These are phyloP conservation scores for Miltochrista miniata DNA, from an alignment of 2,888 invertebrate species.

Conservation along the genomic window DNA sequence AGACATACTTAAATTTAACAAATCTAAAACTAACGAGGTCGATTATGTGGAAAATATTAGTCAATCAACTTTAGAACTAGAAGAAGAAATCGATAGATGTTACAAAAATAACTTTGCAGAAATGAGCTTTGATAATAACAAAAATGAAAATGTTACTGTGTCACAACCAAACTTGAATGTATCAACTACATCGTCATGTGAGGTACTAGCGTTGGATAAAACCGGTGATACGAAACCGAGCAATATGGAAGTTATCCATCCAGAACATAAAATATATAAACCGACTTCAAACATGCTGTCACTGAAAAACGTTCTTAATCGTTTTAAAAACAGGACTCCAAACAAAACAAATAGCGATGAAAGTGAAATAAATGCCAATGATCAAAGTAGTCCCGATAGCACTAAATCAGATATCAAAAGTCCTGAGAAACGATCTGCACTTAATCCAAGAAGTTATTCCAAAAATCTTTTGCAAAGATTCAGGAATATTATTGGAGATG, in stretches of 20 bases:
- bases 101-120: slow-evolving; percentile 77
- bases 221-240: slow-evolving; percentile 67
- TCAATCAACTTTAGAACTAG: slow-evolving; percentile 75
- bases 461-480: slow-evolving; percentile 77
- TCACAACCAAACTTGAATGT: slow-evolving; percentile 76
- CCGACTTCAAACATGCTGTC: slow-evolving; percentile 82
- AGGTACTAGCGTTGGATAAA: slow-evolving; percentile 73
- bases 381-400: slow-evolving; percentile 65
- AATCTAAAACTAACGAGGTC: slow-evolving; percentile 59
- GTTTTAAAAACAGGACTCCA: slow-evolving; percentile 74
- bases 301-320: slow-evolving; percentile 82
- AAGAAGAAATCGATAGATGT: slow-evolving; percentile 79
- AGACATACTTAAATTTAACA: slow-evolving; percentile 72
- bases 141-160: slow-evolving; percentile 63
- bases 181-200: slow-evolving; percentile 82
- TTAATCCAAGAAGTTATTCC: slow-evolving; percentile 76
- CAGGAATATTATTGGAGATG: slow-evolving; percentile 78
- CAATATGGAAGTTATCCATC: slow-evolving; percentile 84
- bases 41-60: slow-evolving; percentile 71
- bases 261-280: slow-evolving; percentile 91
- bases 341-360: slow-evolving; percentile 69
- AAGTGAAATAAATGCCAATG: slow-evolving; percentile 69
- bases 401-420: slow-evolving; percentile 67
- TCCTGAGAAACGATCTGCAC: slow-evolving; percentile 71
- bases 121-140: slow-evolving; percentile 62